Evolutionary conservation across 1,140 invertebrate genomes (phyloP).

Genomic region (Xylocopa sonorina): DNA sequence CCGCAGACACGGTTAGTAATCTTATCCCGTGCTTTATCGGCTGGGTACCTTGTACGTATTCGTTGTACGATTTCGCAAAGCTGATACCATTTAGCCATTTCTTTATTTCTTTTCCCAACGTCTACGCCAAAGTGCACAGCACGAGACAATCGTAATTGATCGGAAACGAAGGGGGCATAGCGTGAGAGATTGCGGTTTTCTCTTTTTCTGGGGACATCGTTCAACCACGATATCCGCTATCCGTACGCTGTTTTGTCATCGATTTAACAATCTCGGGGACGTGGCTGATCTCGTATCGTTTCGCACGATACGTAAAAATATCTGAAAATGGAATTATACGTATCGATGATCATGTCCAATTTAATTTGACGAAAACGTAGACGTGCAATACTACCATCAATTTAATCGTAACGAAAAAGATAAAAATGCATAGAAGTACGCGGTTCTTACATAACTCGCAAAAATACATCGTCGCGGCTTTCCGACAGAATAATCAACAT

Average conservation of each 20-base stretch:
- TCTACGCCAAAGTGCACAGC: not conserved
- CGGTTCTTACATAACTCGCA: not conserved
- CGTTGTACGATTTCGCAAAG: not conserved
- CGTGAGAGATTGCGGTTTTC: constrained; percentile 14
- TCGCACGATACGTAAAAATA: not conserved
- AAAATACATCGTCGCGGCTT: not conserved
- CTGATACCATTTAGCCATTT: no score
- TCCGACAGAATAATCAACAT: no score
- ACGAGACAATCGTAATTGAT: not conserved
- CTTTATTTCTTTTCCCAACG: not conserved
- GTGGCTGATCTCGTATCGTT: not conserved
- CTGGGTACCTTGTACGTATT: constrained; percentile 42
- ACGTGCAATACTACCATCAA: no score
- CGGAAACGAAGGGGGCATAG: not conserved
- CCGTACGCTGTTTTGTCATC: not conserved
- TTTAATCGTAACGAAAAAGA: no score
- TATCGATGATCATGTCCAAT: no score
- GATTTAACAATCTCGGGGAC: constrained; percentile 26
- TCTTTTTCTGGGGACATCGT: not conserved
- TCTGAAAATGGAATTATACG: not conserved
- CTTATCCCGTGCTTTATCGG: constrained; percentile 40
- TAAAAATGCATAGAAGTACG: not conserved
- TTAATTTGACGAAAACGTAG: no score
- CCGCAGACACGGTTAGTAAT: constrained; percentile 94
- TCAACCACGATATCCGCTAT: constrained; percentile 16